phyloP scores from a whole-genome alignment of 2,888 invertebrate genomes.

The Sphaerophoria rueppellii region DNA sequence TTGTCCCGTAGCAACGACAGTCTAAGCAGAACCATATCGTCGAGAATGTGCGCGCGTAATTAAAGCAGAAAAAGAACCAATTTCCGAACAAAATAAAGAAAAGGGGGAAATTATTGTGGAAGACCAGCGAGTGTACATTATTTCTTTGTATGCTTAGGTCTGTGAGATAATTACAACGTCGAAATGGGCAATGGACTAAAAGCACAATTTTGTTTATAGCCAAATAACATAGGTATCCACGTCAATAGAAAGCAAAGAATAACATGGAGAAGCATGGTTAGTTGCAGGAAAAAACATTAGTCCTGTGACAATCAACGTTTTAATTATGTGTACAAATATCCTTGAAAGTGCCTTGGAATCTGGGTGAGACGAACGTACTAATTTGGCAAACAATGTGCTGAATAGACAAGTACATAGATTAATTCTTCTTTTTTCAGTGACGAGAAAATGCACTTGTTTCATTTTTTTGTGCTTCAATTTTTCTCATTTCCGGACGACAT shows the following conservation, averaged over 20 bases:
- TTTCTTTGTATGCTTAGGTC: conserved; percentile 40
- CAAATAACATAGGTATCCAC: conserved; percentile 23
- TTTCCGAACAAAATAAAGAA: conserved; percentile 48
- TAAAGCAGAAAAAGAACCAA: conserved; percentile 67
- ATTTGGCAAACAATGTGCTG: conserved; percentile 54
- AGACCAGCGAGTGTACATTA: conserved; percentile 33
- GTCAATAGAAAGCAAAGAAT: conserved; percentile 23
- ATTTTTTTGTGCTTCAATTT: conserved; percentile 1
- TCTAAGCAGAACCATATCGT: conserved; percentile 16
- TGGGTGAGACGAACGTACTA: conserved; percentile 37
- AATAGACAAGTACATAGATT: conserved; percentile 33
- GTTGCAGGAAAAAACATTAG: conserved; percentile 30
- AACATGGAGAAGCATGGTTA: conserved; percentile 12
- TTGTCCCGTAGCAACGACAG: conserved; percentile 16
- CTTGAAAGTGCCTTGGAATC: conserved; percentile 44
- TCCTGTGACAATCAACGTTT: conserved; percentile 69
- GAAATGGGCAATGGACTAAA: conserved; percentile 35
- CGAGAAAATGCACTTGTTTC: neutral
- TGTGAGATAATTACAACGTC: conserved; percentile 53
- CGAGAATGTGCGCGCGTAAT: conserved; percentile 62
- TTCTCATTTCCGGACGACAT: neutral
- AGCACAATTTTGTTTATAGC: conserved; percentile 27
- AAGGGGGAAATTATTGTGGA: conserved; percentile 19
- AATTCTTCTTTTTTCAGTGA: neutral
- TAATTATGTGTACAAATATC: conserved; percentile 65